Evolutionary conservation across 2,888 invertebrate species (phyloP).

Genomic region (Phrixothrix hirtus): DNA sequence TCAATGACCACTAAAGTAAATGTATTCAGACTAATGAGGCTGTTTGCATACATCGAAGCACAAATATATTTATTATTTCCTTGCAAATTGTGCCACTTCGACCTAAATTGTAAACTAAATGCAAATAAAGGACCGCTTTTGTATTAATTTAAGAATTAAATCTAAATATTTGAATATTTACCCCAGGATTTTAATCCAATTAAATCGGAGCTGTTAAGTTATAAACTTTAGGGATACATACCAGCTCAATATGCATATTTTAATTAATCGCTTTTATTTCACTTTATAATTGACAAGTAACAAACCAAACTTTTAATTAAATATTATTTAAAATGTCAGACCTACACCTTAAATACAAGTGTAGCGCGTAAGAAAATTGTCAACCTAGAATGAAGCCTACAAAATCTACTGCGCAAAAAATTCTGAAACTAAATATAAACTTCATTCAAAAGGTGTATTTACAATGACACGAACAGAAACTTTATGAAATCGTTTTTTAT

Average conservation of each 20-base stretch:
- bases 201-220: conserved; percentile 27
- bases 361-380: too few species aligned
- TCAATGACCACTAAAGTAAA: conserved; percentile 5
- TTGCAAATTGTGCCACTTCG: conserved; percentile 7
- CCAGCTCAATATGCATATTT: conserved; percentile 20
- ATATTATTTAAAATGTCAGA: conserved; percentile 8
- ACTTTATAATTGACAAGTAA: conserved; percentile 20
- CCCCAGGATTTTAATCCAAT: conserved; percentile 34
- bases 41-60: conserved; percentile 10
- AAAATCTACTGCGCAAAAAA: too few species aligned
- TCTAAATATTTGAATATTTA: conserved; percentile 40
- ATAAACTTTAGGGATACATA: conserved; percentile 15
- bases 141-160: conserved; percentile 37
- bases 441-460: too few species aligned
- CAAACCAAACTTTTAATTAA: conserved; percentile 17
- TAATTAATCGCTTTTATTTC: conserved; percentile 25
- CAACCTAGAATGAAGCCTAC: too few species aligned
- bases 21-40: conserved; percentile 12
- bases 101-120: conserved; percentile 15
- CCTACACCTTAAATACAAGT: conserved; percentile 7
- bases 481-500: conserved; percentile 9
- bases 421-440: too few species aligned
- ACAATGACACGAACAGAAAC: neutral
- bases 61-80: conserved; percentile 13
- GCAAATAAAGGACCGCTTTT: conserved; percentile 21